Base-by-base conservation (phyloP, 2,797 vertebrate species). In the Spinus olivaceus region DNA sequence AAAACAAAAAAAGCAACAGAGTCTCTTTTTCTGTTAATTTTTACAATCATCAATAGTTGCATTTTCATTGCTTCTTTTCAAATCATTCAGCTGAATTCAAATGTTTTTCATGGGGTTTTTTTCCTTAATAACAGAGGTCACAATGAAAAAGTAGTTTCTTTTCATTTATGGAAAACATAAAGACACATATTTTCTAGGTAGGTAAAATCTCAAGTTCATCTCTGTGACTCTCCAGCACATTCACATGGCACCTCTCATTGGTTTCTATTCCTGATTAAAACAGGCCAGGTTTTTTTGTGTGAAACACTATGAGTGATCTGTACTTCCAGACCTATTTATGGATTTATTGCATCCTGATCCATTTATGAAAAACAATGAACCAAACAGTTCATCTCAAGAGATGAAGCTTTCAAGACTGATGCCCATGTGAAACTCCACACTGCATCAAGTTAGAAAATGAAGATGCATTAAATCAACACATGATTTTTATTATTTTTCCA, bases 1-100 rank as follows among this genome's bases (percentile, higher is more conserved):
- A 35, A 39, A 86, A 72, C 53, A 39, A 64, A 19, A 0, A 79
- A 80, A 47, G 0, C 0, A 4, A 6, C 8, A 20, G 0, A 1
- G 21, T 51, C 65, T 41, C 33, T 47, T 24, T 53, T 74, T 53
- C 25, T 30, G 23, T 41, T 50, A 20, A n/a, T 18, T 76, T 53
- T 44, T 8, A 9, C 22, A 60, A 17, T 56, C 44, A 54, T 35
- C 42, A 56, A 21, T 47, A 74, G 49, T 54, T 49, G 9, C 4
- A 54, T 63, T 93, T 82, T 82, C 60, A 66, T 85, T 53, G 14
- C 44, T 67, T 28, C 18, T 80, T 76, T 76, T 69, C 27, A 66
- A 5, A 64, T 76, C 10, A 72, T 30, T 80, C 66, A 64, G 21
- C 9, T 60, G 32, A 53, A 86, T 81, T 86, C 23, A 21, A 2